A percentile compares a stretch with the other conserved stretches of the same genome.
These are phyloP conservation scores for Pollenia amentaria DNA, from an alignment of 2,888 invertebrate genomes.

Conservation along the genomic window DNA sequence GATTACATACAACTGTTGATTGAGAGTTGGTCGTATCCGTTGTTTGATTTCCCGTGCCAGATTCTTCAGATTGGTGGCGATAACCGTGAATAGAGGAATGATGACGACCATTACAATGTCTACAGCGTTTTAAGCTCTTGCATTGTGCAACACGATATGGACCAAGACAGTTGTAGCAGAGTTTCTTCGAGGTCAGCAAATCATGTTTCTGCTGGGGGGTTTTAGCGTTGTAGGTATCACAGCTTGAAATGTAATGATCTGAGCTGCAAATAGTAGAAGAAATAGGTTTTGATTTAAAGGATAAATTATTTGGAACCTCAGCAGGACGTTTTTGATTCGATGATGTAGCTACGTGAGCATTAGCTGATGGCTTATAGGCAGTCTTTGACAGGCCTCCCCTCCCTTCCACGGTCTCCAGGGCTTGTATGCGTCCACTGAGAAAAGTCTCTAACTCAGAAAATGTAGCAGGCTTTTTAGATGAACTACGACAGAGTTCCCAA, in stretches of 20 bases:
- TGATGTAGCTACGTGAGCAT: constrained; percentile 14
- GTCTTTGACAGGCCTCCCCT: not conserved
- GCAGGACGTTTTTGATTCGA: constrained; percentile 24
- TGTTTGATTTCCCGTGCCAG: not conserved
- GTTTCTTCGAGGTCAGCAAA: constrained; percentile 5
- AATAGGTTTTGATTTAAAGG: constrained; percentile 21
- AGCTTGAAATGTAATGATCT: constrained; percentile 47
- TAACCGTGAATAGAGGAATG: constrained; percentile 45
- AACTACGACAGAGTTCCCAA: constrained; percentile 35
- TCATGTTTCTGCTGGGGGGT: constrained; percentile 13
- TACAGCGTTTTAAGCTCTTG: constrained; percentile 32
- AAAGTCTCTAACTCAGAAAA: constrained; percentile 18
- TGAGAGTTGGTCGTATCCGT: not conserved
- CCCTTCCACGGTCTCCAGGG: constrained; percentile 20
- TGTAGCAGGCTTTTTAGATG: constrained; percentile 16
- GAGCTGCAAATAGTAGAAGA: constrained; percentile 48
- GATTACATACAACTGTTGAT: constrained; percentile 43
- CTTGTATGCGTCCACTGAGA: constrained; percentile 42
- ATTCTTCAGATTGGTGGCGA: not conserved
- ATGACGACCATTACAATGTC: constrained; percentile 24
- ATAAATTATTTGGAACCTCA: constrained; percentile 34
- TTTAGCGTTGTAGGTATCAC: constrained; percentile 20
- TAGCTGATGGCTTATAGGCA: constrained; percentile 1
- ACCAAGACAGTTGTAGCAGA: constrained; percentile 44
- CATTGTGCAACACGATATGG: constrained; percentile 34